phyloP scores from a whole-genome alignment of 2,888 invertebrate species.

The Panopea generosa region DNA sequence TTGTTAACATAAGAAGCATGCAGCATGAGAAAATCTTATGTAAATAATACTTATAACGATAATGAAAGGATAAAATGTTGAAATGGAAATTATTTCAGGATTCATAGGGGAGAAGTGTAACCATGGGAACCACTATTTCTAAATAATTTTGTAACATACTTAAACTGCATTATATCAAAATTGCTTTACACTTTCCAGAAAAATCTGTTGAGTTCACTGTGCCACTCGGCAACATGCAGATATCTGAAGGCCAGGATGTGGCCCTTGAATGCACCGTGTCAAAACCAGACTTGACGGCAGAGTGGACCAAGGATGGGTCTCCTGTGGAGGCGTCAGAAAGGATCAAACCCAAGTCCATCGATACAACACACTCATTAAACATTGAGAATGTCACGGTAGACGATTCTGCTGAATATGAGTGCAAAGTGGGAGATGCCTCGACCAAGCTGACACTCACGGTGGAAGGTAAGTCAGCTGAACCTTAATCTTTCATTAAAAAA shows the following conservation, averaged over 20 bases:
- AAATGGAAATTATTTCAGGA: no score
- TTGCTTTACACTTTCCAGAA: slow-evolving; percentile 70
- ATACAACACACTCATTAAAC: slow-evolving; percentile 75
- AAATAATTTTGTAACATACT: no score
- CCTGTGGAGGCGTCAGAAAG: slow-evolving; percentile 94
- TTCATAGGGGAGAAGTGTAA: no score
- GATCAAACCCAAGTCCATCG: slow-evolving; percentile 92
- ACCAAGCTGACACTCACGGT: slow-evolving; percentile 93
- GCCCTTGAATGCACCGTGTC: slow-evolving; percentile 79
- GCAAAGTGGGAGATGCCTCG: slow-evolving; percentile 88
- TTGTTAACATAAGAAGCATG: no score
- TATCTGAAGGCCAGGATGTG: slow-evolving; percentile 78
- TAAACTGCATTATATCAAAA: no score
- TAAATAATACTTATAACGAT: no score
- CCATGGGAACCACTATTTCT: no score
- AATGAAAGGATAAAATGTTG: no score
- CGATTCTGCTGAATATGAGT: slow-evolving; percentile 92
- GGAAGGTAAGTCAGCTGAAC: slow-evolving; percentile 87
- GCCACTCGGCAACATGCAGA: slow-evolving; percentile 76
- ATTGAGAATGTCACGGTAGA: slow-evolving; percentile 73
- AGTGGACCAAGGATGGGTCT: slow-evolving; percentile 86
- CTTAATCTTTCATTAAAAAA: no score
- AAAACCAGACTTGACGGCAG: slow-evolving; percentile 77
- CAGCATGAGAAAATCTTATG: no score
- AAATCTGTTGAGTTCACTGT: slow-evolving; percentile 76